A percentile compares a stretch with the other conserved stretches of the same genome.
phyloP scores from a whole-genome alignment of 2,113 vertebrate genomes.

The Piprites chloris region DNA sequence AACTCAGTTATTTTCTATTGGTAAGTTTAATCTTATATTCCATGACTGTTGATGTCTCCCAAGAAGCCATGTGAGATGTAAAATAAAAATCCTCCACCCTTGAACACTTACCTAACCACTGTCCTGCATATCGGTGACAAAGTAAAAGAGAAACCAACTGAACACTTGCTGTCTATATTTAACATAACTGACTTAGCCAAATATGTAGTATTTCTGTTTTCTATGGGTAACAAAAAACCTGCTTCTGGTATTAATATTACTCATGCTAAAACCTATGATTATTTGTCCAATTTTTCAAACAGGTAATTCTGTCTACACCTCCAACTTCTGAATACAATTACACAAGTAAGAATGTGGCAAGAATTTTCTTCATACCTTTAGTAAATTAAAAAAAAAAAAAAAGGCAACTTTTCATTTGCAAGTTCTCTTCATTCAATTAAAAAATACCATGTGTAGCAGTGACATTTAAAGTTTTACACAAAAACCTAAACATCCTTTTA shows the following conservation, averaged over 20 bases:
- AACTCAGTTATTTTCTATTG: neutral
- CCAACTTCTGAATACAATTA: neutral
- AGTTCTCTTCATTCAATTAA: neutral
- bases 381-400: neutral
- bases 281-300: neutral
- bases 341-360: neutral
- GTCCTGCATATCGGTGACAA: neutral
- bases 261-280: neutral
- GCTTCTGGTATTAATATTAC: neutral
- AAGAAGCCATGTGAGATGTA: neutral
- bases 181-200: neutral
- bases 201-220: neutral
- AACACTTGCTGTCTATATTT: neutral
- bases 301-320: neutral
- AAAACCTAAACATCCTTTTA: neutral
- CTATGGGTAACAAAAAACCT: neutral
- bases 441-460: neutral
- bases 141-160: neutral
- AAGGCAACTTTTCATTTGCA: neutral
- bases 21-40: neutral
- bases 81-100: neutral
- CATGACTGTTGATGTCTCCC: neutral
- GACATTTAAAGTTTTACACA: neutral
- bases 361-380: neutral
- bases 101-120: neutral